Evolutionary conservation across 2,888 invertebrate genomes (phyloP).

Genomic region (Pristionchus maxplancki): DNA sequence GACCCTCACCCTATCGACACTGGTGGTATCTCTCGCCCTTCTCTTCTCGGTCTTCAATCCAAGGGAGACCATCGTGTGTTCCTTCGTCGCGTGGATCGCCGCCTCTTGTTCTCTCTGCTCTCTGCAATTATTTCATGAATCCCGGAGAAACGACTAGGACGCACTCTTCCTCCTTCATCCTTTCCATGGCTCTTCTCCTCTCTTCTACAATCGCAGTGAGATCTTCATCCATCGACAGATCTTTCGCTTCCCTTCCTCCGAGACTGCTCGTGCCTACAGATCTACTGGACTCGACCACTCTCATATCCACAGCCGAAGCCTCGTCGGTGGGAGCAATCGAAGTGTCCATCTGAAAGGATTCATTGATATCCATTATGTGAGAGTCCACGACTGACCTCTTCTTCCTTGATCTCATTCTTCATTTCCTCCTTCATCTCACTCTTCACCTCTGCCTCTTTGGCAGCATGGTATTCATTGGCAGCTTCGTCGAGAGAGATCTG

Average conservation of each 20-base stretch:
- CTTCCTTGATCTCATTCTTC: not conserved
- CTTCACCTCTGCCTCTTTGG: not conserved
- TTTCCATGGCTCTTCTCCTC: constrained; percentile 48
- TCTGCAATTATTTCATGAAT: too few relatives aligned
- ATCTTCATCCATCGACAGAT: constrained; percentile 3
- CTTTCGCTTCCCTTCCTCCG: constrained; percentile 13
- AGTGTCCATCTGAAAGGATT: not conserved
- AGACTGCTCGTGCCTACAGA: not conserved
- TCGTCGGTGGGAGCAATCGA: not conserved
- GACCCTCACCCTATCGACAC: constrained; percentile 21
- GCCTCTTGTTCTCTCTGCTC: constrained; percentile 17
- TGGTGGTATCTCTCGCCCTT: not conserved
- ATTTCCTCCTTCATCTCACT: not conserved
- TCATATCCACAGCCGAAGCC: not conserved
- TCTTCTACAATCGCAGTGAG: constrained; percentile 2
- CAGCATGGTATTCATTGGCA: constrained; percentile 14
- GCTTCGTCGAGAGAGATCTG: not conserved
- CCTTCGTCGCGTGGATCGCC: not conserved
- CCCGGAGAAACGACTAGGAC: not conserved
- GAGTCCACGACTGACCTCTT: not conserved
- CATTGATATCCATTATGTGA: not conserved
- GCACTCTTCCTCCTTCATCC: constrained; percentile 51
- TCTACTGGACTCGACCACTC: not conserved
- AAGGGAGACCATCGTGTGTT: constrained; percentile 5
- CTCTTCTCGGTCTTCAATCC: constrained; percentile 39